These are phyloP conservation scores for Scaptomyza caliginosa DNA, from an alignment of 2,888 invertebrate species.

Conservation along the genomic window DNA sequence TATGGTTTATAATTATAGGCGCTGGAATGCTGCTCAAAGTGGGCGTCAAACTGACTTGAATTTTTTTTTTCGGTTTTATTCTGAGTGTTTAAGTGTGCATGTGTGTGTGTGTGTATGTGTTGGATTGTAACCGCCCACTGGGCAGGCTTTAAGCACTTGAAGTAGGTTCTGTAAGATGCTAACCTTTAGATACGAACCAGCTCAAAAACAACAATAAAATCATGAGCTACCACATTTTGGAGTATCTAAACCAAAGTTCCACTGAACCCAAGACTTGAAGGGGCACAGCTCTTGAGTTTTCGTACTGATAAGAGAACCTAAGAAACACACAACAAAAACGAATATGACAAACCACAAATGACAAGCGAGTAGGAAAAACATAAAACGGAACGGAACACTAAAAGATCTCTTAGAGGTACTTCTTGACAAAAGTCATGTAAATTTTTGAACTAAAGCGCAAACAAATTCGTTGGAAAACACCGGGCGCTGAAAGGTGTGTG, in stretches of 20 bases:
- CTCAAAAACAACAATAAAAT: background rate
- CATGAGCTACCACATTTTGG: slow-evolving; percentile 25
- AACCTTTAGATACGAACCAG: slow-evolving; percentile 33
- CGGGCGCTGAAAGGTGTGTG: slow-evolving; percentile 65
- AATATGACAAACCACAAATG: slow-evolving; percentile 23
- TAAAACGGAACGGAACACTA: slow-evolving; percentile 39
- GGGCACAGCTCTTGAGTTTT: slow-evolving; percentile 37
- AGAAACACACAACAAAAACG: slow-evolving; percentile 20
- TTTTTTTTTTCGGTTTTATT: background rate
- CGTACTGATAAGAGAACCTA: slow-evolving; percentile 44
- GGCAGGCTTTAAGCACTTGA: slow-evolving; percentile 35
- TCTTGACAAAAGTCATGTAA: slow-evolving; percentile 60
- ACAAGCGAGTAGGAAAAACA: slow-evolving; percentile 12
- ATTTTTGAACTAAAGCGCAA: slow-evolving; percentile 62
- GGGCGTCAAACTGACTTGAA: slow-evolving; percentile 56
- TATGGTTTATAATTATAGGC: slow-evolving; percentile 76
- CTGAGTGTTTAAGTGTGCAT: background rate
- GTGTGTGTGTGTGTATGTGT: slow-evolving; percentile 3
- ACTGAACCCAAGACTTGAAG: slow-evolving; percentile 4
- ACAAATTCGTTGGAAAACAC: slow-evolving; percentile 67
- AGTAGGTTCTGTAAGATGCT: slow-evolving; percentile 36
- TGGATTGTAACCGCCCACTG: slow-evolving; percentile 45
- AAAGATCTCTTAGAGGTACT: background rate
- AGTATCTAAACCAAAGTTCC: slow-evolving; percentile 14
- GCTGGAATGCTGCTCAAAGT: slow-evolving; percentile 62